Evolutionary conservation across 2,113 vertebrate genomes (phyloP), one percentile per base, ranked within the genome.

Genomic region (Salvelinus namaycush): DNA sequence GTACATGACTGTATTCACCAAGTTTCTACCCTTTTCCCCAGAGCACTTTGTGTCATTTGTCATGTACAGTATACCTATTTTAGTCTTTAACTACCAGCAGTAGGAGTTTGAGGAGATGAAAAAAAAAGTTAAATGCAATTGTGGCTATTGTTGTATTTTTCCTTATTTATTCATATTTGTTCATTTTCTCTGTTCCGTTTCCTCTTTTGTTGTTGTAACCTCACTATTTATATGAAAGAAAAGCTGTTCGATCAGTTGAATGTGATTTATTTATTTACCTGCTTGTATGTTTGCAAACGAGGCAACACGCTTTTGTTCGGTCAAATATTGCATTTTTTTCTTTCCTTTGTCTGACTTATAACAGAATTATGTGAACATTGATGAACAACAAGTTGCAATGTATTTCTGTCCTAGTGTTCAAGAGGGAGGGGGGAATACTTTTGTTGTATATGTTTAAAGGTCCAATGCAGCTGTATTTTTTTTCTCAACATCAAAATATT

Each of bases 61-160:
- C 78, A 85, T 85, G 74, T 69, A 84, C 75, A 81, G 74, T 69
- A 84, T 76, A 81, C 81, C 82, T 54, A 54, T 88, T 84, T 88
- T 71, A 83, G 80, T 90, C 83, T 88, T 88, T 83, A 80, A 85
- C 83, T 87, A 92, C 88, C 92, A 93, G 92, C 89, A 91, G 87
- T 88, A 90, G 88, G 83, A 77, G 92, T 93, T 92, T 94, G 92
- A 96, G 82, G 87, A 87, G 49, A 54, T 26, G 22, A 80, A 90
- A 94, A 31, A 93, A 94, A 93, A 91, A 94, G 84, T 95, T 90
- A 94, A 90, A 93, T 90, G 89, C 90, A 89, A 85, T 86, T 87
- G 89, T 94, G 90, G 94, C 95, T 98, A 97, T 97, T 97, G 97
- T 97, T 98, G 93, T 97, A 97, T 94, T 88, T 90, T 81, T 89